These are phyloP conservation scores for Enteromius anoplus DNA, from an alignment of 2,797 vertebrate genomes.

Conservation along the genomic window DNA sequence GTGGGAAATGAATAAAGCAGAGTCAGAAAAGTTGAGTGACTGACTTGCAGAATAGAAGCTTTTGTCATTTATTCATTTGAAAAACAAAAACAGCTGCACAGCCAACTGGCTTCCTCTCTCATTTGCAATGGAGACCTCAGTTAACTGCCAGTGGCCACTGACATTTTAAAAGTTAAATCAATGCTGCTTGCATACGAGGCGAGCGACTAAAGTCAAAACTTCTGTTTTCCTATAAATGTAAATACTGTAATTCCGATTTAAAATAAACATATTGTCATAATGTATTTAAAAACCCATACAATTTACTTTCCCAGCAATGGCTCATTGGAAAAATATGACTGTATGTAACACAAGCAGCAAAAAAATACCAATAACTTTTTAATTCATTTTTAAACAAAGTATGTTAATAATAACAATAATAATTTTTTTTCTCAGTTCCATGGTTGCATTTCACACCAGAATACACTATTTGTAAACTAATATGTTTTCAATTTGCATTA, in stretches of 20 bases:
- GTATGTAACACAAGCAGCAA: not conserved
- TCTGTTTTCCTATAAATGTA: not conserved
- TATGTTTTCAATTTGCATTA: not conserved
- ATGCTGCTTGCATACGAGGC: not conserved
- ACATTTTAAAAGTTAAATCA: not conserved
- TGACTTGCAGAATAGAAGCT: slow-evolving; percentile 68
- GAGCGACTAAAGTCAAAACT: not conserved
- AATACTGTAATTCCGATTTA: not conserved
- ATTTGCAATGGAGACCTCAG: slow-evolving; percentile 72
- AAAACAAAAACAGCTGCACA: slow-evolving; percentile 70
- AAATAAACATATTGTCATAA: not conserved
- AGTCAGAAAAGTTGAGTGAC: slow-evolving; percentile 31
- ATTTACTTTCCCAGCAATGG: not conserved
- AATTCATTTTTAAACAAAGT: not conserved
- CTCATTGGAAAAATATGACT: not conserved
- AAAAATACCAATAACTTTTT: not conserved
- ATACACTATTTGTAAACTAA: not conserved
- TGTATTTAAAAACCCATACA: not conserved
- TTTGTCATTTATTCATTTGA: slow-evolving; percentile 79
- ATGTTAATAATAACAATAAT: not conserved
- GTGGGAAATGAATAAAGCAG: slow-evolving; percentile 57
- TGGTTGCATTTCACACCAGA: not conserved
- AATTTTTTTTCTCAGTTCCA: not conserved
- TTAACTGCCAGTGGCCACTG: not conserved
- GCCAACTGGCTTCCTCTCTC: slow-evolving; percentile 65